Evolutionary conservation across 2,888 invertebrate genomes (phyloP), one percentile per base, ranked within the genome.

Genomic region (Acanthacorydalis orientalis): DNA sequence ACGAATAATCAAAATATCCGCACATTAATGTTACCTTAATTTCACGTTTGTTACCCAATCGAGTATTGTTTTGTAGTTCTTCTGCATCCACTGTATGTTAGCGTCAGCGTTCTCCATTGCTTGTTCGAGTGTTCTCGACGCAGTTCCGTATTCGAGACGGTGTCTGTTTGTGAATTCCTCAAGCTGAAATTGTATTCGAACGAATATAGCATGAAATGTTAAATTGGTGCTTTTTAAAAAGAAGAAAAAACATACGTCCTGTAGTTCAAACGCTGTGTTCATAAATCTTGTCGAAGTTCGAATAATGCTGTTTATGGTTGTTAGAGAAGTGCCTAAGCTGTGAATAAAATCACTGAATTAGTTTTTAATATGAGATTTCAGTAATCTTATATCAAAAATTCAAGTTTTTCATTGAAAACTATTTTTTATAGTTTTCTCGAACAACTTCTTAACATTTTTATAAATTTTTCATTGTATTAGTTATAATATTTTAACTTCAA

Each of bases 51-150:
- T 31, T 7, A 42, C 14, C 92, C 92, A 92, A 33, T 75, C 67
- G 3, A 79, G 74, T 50, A 92, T 85, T 2, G 74, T 73, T 46
- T 75, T 68, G 59, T 83, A 84, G 65, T 89, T 84, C 43, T 69
- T 70, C 46, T 79, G 69, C 75, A 85, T 81, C 92, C 92, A 93
- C 53, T 78, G 75, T 1, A 90, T 80, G 60, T 91, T 90, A 4
- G 83, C 79, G 53, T 82, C 76, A 0, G 82, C 81, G 46, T 80
- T 77, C 59, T 92, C 92, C 8, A 90, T 64, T 0, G 85, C 79
- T 64, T 91, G 91, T 50, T 80, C 75, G 0, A 86, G 77, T 1
- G 85, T 79, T 51, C 88, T 67, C 1, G 70, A 67, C 1, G 75
- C 75, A 6, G 70, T 65, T 0, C 84, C 83, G 11, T 84, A 69